A percentile compares a stretch with the other conserved stretches of the same genome.
Evolutionary conservation across 2,113 vertebrate species (phyloP).

Genomic region (Diadophis punctatus): DNA sequence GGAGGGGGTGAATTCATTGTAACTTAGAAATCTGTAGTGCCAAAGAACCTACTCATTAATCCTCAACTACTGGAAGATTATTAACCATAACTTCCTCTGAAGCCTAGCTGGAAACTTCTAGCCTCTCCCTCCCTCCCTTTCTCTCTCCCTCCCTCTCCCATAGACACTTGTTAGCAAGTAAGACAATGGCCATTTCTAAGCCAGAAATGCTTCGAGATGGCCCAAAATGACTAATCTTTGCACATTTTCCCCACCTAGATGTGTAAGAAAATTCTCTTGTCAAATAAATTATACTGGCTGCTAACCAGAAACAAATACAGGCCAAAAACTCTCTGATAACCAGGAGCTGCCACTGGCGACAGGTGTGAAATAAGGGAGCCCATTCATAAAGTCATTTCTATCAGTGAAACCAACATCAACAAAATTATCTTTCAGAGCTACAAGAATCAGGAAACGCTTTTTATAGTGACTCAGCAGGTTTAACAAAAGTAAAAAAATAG

Average conservation of each 20-base stretch:
- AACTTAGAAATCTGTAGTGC: conserved; percentile 1
- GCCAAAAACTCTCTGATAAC: neutral
- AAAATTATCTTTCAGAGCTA: conserved; percentile 31
- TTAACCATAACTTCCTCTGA: conserved; percentile 14
- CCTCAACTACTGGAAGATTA: conserved; percentile 16
- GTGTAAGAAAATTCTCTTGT: neutral
- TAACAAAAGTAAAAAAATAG: neutral
- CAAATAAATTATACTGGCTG: neutral
- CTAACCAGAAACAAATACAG: neutral
- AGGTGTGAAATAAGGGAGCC: conserved; percentile 1
- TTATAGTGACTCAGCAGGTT: neutral
- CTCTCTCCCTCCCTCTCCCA: neutral
- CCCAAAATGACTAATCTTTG: neutral
- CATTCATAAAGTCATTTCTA: conserved; percentile 20
- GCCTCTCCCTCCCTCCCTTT: neutral
- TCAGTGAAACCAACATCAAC: conserved; percentile 32
- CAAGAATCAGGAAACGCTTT: conserved; percentile 27
- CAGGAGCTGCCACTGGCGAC: neutral
- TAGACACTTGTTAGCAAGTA: neutral
- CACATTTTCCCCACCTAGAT: neutral
- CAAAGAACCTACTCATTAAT: conserved; percentile 5
- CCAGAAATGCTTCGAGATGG: neutral
- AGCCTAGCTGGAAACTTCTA: neutral
- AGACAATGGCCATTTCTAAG: neutral
- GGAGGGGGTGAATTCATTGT: neutral